These are phyloP conservation scores for Sander vitreus DNA, from an alignment of 2,113 vertebrate genomes.

Conservation along the genomic window DNA sequence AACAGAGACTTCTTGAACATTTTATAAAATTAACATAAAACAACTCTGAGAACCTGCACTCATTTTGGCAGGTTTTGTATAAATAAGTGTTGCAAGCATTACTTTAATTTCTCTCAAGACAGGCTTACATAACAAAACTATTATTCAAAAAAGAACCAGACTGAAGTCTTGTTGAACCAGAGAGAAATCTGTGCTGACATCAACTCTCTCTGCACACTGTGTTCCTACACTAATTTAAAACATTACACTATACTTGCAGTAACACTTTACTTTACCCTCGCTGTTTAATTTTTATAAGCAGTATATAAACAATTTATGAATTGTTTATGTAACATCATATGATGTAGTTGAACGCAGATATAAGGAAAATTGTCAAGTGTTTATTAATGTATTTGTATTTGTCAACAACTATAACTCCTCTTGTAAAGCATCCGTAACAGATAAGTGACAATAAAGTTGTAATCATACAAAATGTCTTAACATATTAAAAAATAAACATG, in stretches of 20 bases:
- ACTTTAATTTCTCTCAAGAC: neutral
- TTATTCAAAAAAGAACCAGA: neutral
- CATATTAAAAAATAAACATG: neutral
- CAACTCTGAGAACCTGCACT: neutral
- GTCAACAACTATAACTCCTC: neutral
- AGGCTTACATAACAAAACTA: neutral
- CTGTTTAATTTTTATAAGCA: neutral
- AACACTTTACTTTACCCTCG: neutral
- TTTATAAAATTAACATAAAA: neutral
- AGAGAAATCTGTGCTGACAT: neutral
- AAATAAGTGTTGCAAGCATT: neutral
- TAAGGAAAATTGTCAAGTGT: neutral
- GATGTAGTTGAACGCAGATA: neutral
- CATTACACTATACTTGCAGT: neutral
- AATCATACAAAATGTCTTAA: constrained; percentile 6
- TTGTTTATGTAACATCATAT: neutral
- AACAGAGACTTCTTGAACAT: neutral
- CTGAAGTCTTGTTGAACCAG: neutral
- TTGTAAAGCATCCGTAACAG: neutral
- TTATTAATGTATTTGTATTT: neutral
- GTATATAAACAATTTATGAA: neutral
- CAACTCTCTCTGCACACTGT: no score
- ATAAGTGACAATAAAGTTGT: neutral
- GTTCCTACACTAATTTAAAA: neutral
- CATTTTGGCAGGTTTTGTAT: neutral